A percentile compares a stretch with the other conserved stretches of the same genome.
Conservation (phyloP, 2,888 invertebrate species). For the Synanthedon vespiformis region DNA sequence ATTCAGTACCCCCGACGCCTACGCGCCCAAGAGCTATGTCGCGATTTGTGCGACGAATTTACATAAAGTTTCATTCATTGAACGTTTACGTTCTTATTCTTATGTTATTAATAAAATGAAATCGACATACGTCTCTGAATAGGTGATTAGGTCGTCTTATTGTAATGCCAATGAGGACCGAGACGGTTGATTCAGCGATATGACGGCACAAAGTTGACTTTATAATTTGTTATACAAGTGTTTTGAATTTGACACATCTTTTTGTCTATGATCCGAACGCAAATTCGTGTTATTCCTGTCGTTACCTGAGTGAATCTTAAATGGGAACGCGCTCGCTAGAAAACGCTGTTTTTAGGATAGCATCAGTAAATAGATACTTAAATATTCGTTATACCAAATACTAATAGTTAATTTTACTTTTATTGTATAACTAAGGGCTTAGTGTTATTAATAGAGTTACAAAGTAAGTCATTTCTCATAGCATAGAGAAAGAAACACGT, state of each 20-base stretch:
- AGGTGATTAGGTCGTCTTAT: conserved; percentile 45
- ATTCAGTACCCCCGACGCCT: conserved; percentile 56
- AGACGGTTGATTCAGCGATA: conserved; percentile 22
- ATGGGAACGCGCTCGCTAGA: not conserved
- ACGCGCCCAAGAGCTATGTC: conserved; percentile 50
- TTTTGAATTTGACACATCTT: not conserved
- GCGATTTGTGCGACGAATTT: conserved; percentile 68
- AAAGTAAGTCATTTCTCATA: too few relatives aligned
- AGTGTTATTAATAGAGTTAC: too few relatives aligned
- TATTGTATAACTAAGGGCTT: too few relatives aligned
- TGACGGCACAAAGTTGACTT: conserved; percentile 15
- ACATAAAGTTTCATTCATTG: conserved; percentile 65
- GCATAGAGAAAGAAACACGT: too few relatives aligned
- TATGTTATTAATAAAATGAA: conserved; percentile 37
- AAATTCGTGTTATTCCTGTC: conserved; percentile 61
- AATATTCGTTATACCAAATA: too few relatives aligned
- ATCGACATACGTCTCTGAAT: conserved; percentile 53
- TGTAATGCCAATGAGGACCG: conserved; percentile 21
- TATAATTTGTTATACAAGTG: conserved; percentile 9
- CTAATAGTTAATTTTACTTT: too few relatives aligned
- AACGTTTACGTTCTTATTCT: conserved; percentile 43
- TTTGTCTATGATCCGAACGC: conserved; percentile 40
- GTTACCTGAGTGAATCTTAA: conserved; percentile 46
- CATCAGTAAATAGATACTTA: too few relatives aligned
- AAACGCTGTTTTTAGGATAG: too few relatives aligned